These are phyloP conservation scores for Telenomus remus DNA, from an alignment of 1,140 invertebrate genomes.

Conservation along the genomic window DNA sequence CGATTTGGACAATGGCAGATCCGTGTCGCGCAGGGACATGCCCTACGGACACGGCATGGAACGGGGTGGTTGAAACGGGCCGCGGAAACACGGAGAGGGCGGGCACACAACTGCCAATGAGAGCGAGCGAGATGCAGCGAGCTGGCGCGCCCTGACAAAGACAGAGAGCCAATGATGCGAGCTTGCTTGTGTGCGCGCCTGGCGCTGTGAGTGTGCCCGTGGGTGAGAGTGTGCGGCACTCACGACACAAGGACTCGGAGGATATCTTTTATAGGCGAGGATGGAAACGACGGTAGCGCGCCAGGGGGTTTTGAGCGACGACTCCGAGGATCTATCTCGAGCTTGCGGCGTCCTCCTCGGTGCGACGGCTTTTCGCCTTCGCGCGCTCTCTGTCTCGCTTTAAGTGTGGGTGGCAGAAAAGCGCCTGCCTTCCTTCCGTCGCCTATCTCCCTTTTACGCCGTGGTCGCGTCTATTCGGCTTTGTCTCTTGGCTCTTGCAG, in stretches of 20 bases:
- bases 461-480: constrained; percentile 36
- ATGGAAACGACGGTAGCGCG: constrained; percentile 57
- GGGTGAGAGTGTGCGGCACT: constrained; percentile 42
- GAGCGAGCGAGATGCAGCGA: constrained; percentile 48
- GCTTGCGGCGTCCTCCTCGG: constrained; percentile 6
- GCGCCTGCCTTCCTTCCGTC: constrained; percentile 28
- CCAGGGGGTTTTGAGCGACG: constrained; percentile 52
- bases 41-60: constrained; percentile 74
- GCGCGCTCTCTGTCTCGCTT: constrained; percentile 34
- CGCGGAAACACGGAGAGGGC: constrained; percentile 75
- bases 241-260: constrained; percentile 66
- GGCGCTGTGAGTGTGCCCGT: constrained; percentile 38
- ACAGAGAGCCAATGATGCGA: constrained; percentile 3
- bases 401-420: constrained; percentile 30
- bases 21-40: constrained; percentile 69
- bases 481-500: constrained; percentile 56
- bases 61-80: constrained; percentile 74
- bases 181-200: constrained; percentile 25
- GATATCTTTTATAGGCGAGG: constrained; percentile 69
- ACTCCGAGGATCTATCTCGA: constrained; percentile 47
- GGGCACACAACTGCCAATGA: constrained; percentile 65
- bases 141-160: constrained; percentile 12
- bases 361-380: constrained; percentile 8
- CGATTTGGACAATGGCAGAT: constrained; percentile 63
- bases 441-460: constrained; percentile 26